A percentile compares a stretch with the other conserved stretches of the same genome.
phyloP scores from a whole-genome alignment of 2,113 vertebrate genomes.

The human region DNA sequence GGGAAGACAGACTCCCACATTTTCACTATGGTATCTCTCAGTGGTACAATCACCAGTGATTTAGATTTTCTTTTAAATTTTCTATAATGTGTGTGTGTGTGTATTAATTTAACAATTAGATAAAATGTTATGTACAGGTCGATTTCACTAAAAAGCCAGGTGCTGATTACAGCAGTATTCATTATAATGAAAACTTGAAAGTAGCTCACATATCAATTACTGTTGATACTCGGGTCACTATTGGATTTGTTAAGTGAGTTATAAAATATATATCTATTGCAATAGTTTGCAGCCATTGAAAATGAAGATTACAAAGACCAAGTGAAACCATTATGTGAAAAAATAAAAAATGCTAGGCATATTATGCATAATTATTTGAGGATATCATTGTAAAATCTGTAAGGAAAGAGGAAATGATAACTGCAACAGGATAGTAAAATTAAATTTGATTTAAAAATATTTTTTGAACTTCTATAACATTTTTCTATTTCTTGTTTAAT shows the following conservation, averaged over 20 bases:
- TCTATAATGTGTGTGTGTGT: background rate
- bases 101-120: slow-evolving; percentile 1
- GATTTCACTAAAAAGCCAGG: background rate
- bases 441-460: background rate
- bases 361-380: background rate
- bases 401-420: background rate
- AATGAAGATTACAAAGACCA: background rate
- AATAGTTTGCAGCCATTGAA: background rate
- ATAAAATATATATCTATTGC: background rate
- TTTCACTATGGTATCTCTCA: background rate
- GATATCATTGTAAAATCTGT: background rate
- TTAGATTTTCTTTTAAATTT: slow-evolving; percentile 46
- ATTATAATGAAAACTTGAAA: slow-evolving; percentile 29
- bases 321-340: background rate
- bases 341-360: background rate
- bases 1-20: background rate
- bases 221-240: background rate
- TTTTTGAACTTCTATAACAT: background rate
- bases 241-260: slow-evolving; percentile 22
- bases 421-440: background rate
- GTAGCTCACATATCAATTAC: background rate
- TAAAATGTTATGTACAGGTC: background rate
- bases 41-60: background rate
- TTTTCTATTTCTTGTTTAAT: slow-evolving; percentile 11
- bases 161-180: background rate